Evolutionary conservation across 2,888 invertebrate species (phyloP), one percentile per base, ranked within the genome.

Genomic region (Trisateles emortualis): DNA sequence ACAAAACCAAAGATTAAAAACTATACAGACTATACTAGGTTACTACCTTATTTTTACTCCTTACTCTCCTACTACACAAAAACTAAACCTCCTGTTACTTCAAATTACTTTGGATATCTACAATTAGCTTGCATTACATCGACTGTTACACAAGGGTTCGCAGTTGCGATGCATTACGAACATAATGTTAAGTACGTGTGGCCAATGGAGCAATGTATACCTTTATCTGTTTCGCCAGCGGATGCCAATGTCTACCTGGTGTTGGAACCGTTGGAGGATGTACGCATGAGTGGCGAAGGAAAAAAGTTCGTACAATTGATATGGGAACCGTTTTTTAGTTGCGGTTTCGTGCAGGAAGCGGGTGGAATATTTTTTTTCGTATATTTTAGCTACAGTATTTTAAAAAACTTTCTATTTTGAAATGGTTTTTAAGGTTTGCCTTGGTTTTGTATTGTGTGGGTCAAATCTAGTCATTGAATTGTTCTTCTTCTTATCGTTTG

Each of bases 181-280:
- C n/a, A 24, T 22, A 33, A 32, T 32, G 26, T 1, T 8, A 8
- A 4, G 26, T 26, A 57, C 40, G 42, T 48, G 47, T 39, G 32
- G n/a, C 9, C 39, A 72, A 74, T 85, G 78, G 65, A 65, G 79
- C 77, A 78, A 82, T 60, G 58, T 43, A 38, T 26, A 66, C 65
- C 69, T 72, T 81, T 83, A 83, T 83, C 84, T 60, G 75, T 80
- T 80, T 79, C 80, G 74, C 76, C 74, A 79, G 70, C 81, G 83
- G 79, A 83, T 75, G 79, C 67, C 62, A 16, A 33, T 33, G 14
- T 4, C 32, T 33, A 46, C 30, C 46, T 43, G 54, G 48, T 54
- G 52, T 24, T 45, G 56, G 59, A 59, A 59, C 49, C 48, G 49
- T 62, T 61, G 38, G 53, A 68, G 73, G 73, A 74, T 59, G 54